Percentiles rank a stretch among this genome's conserved stretches.
Conservation (phyloP, 2,797 vertebrate genomes). For the Platalea minor region DNA sequence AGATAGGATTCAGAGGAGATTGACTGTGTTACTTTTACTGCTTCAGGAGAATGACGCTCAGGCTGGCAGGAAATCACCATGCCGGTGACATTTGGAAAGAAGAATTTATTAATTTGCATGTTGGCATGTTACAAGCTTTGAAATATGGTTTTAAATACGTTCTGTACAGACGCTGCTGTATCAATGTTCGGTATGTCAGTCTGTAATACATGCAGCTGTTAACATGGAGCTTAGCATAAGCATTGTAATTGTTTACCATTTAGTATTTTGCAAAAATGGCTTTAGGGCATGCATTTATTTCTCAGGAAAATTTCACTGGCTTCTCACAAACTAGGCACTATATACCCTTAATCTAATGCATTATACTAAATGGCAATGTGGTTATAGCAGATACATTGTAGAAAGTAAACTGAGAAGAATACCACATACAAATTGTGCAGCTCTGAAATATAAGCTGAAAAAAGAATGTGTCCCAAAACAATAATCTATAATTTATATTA, state of each 20-base stretch:
- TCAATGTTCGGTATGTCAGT: neutral
- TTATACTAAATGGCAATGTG: constrained; percentile 19
- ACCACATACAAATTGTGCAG: neutral
- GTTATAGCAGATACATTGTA: constrained; percentile 11
- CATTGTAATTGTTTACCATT: constrained; percentile 67
- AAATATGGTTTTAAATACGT: constrained; percentile 62
- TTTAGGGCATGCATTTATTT: constrained; percentile 60
- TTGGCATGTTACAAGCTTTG: constrained; percentile 60
- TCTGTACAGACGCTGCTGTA: constrained; percentile 12
- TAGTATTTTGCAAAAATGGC: constrained; percentile 57
- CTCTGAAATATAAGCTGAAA: neutral
- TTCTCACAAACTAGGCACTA: constrained; percentile 35
- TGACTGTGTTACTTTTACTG: constrained; percentile 63
- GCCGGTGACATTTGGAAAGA: constrained; percentile 66
- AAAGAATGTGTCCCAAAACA: neutral
- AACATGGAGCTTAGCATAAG: constrained; percentile 64
- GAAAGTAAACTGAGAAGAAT: constrained; percentile 41
- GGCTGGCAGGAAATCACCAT: constrained; percentile 67
- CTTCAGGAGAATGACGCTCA: constrained; percentile 54
- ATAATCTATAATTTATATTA: constrained; percentile 38
- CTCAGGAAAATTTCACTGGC: constrained; percentile 56
- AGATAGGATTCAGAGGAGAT: constrained; percentile 67
- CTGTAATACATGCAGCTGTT: constrained; percentile 47
- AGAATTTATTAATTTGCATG: constrained; percentile 73
- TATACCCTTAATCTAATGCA: constrained; percentile 10